phyloP scores from a whole-genome alignment of 2,113 vertebrate species.

The Phylloscopus trochilus region DNA sequence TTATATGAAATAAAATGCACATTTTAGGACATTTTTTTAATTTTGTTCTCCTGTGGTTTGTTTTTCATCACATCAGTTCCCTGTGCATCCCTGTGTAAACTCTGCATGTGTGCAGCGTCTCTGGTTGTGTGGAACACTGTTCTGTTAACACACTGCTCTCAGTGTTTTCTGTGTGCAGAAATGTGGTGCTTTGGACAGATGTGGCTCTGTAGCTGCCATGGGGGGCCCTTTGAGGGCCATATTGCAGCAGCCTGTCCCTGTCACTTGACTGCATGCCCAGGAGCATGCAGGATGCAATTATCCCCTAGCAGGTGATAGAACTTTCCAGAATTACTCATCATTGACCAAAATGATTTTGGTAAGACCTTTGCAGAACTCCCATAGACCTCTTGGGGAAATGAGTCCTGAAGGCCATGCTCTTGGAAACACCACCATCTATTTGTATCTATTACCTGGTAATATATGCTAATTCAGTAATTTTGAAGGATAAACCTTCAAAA shows the following conservation, averaged over 20 bases:
- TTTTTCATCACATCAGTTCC: background rate
- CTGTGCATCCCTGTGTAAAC: background rate
- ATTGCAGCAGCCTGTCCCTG: background rate
- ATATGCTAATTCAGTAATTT: background rate
- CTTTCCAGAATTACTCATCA: background rate
- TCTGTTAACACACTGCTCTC: background rate
- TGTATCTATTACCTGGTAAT: background rate
- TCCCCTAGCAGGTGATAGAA: rapidly evolving
- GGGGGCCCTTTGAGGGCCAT: background rate
- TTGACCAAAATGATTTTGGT: background rate
- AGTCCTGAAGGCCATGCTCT: background rate
- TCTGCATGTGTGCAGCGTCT: rapidly evolving
- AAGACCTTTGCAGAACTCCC: background rate
- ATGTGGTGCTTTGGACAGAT: background rate
- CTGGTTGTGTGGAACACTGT: rapidly evolving
- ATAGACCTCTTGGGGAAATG: background rate
- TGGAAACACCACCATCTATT: background rate
- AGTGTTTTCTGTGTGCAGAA: background rate
- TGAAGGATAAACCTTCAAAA: background rate
- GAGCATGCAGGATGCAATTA: background rate
- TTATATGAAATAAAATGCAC: conserved; percentile 90
- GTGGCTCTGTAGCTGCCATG: background rate
- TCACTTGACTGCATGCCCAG: background rate
- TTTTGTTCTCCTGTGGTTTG: conserved; percentile 64
- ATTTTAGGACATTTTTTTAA: conserved; percentile 87